Conservation (phyloP, 23 tunicate species). For the Halocynthia roretzi region DNA sequence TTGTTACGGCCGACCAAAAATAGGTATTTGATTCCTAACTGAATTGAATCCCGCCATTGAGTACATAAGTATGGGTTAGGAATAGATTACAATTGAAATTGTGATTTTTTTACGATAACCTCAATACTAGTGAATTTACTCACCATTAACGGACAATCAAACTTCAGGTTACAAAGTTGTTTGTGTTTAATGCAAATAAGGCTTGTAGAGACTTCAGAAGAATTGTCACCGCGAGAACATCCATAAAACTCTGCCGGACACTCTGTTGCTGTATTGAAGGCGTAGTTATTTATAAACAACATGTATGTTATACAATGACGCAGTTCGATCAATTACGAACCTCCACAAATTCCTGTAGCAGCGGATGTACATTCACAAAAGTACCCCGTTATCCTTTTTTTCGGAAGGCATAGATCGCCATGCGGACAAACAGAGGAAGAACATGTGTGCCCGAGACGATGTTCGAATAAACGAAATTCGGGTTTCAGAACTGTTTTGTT, state of each 20-base stretch:
- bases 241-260: conserved; percentile 43
- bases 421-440: not conserved
- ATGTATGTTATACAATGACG: too few relatives aligned
- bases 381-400: conserved; percentile 5
- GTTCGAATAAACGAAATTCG: conserved; percentile 4
- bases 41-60: too few relatives aligned
- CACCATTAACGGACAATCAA: conserved; percentile 44
- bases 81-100: too few relatives aligned
- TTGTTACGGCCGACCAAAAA: too few relatives aligned
- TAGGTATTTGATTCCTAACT: too few relatives aligned
- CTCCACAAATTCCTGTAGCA: conserved; percentile 1
- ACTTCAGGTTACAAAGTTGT: conserved; percentile 39
- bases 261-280: not conserved
- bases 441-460: not conserved
- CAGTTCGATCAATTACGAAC: too few relatives aligned
- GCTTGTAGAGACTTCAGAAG: not conserved
- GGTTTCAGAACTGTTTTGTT: not conserved
- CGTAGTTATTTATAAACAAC: not conserved
- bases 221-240: conserved; percentile 9
- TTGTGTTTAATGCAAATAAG: conserved; percentile 31
- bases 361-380: not conserved
- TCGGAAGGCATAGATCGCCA: conserved; percentile 6
- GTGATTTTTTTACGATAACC: too few relatives aligned
- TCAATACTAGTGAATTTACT: not conserved
- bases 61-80: too few relatives aligned